Evolutionary conservation across 1,140 invertebrate genomes (phyloP), one percentile per base, ranked within the genome.

Genomic region (Atopsyche davidsoni): DNA sequence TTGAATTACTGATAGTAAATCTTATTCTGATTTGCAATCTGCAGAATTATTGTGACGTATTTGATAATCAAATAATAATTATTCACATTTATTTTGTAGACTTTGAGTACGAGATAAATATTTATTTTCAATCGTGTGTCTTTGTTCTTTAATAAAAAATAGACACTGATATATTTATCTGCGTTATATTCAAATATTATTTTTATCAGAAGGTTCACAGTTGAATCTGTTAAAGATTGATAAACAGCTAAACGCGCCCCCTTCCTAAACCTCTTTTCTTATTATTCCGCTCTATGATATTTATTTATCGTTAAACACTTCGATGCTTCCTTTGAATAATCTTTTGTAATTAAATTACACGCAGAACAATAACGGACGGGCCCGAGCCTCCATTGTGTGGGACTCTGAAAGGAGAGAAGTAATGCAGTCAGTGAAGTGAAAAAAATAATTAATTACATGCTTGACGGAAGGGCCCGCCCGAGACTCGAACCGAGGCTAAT

Each of bases 291-390:
- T 35, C 42, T 46, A 43, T 49, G 50, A 57, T 57, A 57, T 57
- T 57, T 57, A 57, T 57, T 57, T 57, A 57, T 57, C 55, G 55
- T 57, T 57, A 57, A 53, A 57, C 55, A 57, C 51, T 57, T 41
- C 32, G 55, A 35, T 57, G 55, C 55, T 57, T 51, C 46, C 55
- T 57, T 57, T 57, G 55, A 57, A 57, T 57, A 57, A 57, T 57
- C 55, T 57, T 57, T 57, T 57, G 55, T 57, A 57, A 57, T 57
- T 57, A 57, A 53, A 57, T 57, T 57, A 57, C 42, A 50, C 51
- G 42, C 46, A 42, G 55, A 57, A 57, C 55, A 57, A 57, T 57
- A 57, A 47, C 31, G 44, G 21, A 38, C n/a, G 25, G 21, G 38
- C 13, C 24, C 16, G 22, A 14, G 25, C 17, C 1, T 25, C 39